Conservation (phyloP, 37 sponge, comb jelly and placozoan genomes). For the Eunapius fragilis region DNA sequence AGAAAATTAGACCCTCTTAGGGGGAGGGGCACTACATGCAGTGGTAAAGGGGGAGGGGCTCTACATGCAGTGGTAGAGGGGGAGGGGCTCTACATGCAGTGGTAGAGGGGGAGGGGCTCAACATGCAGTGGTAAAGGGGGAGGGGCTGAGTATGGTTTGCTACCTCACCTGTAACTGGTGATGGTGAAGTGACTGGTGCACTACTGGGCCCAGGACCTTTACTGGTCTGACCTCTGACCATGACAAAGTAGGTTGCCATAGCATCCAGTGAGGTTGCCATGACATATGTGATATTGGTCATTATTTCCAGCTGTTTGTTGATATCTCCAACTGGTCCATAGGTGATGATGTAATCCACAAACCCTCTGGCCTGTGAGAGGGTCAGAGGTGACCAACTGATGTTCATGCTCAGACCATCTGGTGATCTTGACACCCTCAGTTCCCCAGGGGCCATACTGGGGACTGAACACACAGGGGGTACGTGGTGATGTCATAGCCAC, state of each 20-base stretch:
- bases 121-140: background rate
- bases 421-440: background rate
- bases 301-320: background rate
- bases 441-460: slow-evolving; percentile 4
- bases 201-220: background rate
- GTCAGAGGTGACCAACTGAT: slow-evolving; percentile 34
- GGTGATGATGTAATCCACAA: slow-evolving; percentile 20
- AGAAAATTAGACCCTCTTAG: too few species aligned
- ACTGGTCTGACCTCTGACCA: background rate
- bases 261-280: background rate
- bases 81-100: too few species aligned
- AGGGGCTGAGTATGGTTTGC: background rate
- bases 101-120: too few species aligned
- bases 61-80: too few species aligned
- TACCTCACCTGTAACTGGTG: background rate
- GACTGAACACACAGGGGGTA: background rate
- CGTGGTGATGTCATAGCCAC: background rate
- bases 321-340: background rate
- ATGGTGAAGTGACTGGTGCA: background rate
- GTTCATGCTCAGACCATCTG: slow-evolving; percentile 12
- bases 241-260: slow-evolving; percentile 3
- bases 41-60: too few species aligned
- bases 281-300: background rate
- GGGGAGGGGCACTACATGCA: too few species aligned
- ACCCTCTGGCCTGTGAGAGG: slow-evolving; percentile 38